Percentiles rank a stretch among this genome's conserved stretches.
Evolutionary conservation across 2,888 invertebrate species (phyloP).

Genomic region (Mythimna albipuncta): DNA sequence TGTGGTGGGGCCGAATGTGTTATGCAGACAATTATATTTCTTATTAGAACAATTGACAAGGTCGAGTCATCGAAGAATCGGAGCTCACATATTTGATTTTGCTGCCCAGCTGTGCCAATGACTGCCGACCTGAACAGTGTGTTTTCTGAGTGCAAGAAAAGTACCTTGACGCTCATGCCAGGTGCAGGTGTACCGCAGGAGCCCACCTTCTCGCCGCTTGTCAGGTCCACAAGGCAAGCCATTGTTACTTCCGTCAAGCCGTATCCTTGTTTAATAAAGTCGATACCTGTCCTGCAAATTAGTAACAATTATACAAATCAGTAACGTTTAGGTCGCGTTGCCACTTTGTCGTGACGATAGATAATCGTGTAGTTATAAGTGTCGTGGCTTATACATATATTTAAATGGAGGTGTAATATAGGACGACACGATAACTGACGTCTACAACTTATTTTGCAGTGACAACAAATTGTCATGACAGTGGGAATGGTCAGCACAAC

Average conservation of each 20-base stretch:
- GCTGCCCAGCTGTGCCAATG: neutral
- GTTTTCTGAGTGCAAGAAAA: neutral
- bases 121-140: neutral
- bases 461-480: too few species aligned
- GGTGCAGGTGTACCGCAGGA: constrained; percentile 93
- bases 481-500: too few species aligned
- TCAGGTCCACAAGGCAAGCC: constrained; percentile 86
- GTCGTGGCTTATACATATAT: too few species aligned
- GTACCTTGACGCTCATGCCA: constrained; percentile 92
- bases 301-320: neutral
- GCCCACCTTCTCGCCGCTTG: constrained; percentile 87
- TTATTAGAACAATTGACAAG: neutral
- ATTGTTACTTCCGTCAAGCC: constrained; percentile 95
- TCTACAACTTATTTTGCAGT: too few species aligned
- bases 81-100: neutral
- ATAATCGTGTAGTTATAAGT: too few species aligned
- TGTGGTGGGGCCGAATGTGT: too few species aligned
- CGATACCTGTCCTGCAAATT: constrained; percentile 84
- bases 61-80: neutral
- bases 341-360: too few species aligned
- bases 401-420: too few species aligned
- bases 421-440: too few species aligned
- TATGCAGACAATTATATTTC: too few species aligned
- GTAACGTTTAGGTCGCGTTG: neutral
- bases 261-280: constrained; percentile 93